phyloP scores from a whole-genome alignment of 2,797 vertebrate species.

The Hirundo rustica region DNA sequence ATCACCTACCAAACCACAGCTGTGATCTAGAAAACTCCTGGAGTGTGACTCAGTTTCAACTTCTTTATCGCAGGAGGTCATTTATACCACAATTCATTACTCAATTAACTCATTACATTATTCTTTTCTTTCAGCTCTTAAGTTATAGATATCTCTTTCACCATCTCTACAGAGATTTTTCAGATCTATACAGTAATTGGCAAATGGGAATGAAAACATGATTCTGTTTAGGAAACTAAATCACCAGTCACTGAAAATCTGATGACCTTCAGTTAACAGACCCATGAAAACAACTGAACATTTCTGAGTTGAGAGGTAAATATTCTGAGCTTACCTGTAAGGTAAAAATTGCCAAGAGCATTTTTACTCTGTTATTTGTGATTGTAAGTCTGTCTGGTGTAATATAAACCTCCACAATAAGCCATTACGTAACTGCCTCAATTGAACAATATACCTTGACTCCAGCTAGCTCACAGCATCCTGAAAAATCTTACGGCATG shows the following conservation, averaged over 20 bases:
- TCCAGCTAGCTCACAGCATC: background rate
- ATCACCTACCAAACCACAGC: background rate
- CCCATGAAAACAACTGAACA: background rate
- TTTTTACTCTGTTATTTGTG: background rate
- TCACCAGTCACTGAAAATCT: background rate
- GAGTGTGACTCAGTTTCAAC: background rate
- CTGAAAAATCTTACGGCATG: background rate
- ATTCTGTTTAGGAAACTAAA: background rate
- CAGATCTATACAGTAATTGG: background rate
- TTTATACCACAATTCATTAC: background rate
- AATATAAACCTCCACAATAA: background rate
- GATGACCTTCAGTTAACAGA: background rate
- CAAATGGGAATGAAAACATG: background rate
- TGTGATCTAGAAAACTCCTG: background rate
- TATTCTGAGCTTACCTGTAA: background rate
- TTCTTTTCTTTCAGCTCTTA: background rate
- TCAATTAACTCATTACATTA: background rate
- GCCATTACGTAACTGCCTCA: background rate
- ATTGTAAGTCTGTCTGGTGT: background rate
- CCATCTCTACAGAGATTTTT: background rate
- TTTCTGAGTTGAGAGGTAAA: background rate
- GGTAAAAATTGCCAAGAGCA: background rate
- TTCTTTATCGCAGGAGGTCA: background rate
- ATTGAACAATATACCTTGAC: background rate
- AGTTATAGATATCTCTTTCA: background rate